Percentiles rank a stretch among this genome's conserved stretches.
phyloP scores from a whole-genome alignment of 2,888 invertebrate genomes.

The Drosophila tripunctata region DNA sequence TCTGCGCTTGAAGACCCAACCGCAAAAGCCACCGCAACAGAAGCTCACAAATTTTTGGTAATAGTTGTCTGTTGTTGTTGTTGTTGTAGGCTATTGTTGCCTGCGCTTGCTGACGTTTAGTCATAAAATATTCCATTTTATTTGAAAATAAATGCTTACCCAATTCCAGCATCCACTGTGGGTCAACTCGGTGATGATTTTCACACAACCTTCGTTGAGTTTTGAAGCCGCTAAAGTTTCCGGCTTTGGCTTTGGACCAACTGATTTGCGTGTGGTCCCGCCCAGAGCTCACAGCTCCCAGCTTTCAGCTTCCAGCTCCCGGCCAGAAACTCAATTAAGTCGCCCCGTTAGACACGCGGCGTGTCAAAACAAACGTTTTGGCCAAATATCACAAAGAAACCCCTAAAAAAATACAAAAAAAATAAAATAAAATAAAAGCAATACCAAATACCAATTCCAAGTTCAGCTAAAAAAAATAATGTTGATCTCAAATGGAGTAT shows the following conservation, averaged over 20 bases:
- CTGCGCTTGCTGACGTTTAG: conserved; percentile 67
- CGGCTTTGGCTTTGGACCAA: conserved; percentile 36
- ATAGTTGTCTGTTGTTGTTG: conserved; percentile 61
- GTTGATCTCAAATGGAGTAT: conserved; percentile 18
- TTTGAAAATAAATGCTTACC: conserved; percentile 64
- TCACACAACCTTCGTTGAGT: conserved; percentile 65
- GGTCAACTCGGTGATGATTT: conserved; percentile 45
- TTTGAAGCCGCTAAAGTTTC: conserved; percentile 37
- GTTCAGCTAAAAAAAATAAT: conserved; percentile 27
- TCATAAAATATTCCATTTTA: conserved; percentile 79
- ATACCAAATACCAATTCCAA: conserved; percentile 9
- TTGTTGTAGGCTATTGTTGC: conserved; percentile 48
- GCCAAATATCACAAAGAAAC: conserved; percentile 44
- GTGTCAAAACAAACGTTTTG: conserved; percentile 78
- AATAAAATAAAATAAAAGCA: conserved; percentile 4
- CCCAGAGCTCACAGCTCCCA: conserved; percentile 16
- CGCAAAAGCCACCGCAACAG: conserved; percentile 76
- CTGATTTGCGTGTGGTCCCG: conserved; percentile 65
- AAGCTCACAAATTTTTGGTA: conserved; percentile 74
- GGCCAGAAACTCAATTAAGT: conserved; percentile 77
- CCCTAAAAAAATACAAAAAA: not conserved
- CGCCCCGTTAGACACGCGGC: conserved; percentile 74
- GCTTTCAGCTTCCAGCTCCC: conserved; percentile 37
- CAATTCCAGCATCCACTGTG: conserved; percentile 35
- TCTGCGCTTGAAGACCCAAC: conserved; percentile 42